Conservation (phyloP, 2,113 vertebrate species). For the Thalassoma bifasciatum region DNA sequence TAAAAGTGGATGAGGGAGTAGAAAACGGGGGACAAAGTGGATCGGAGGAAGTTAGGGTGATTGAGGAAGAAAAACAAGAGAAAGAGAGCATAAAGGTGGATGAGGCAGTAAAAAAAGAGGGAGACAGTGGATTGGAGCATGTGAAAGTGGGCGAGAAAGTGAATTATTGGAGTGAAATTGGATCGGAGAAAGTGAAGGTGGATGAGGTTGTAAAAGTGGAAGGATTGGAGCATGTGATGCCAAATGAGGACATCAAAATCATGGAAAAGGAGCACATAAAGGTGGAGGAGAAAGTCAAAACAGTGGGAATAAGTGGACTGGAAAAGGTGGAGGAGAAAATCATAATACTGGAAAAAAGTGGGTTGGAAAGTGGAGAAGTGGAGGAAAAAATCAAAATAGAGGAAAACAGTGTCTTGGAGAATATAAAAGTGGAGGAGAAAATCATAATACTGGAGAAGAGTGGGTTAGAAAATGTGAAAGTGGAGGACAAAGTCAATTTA, state of each 20-base stretch:
- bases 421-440: not conserved
- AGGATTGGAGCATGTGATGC: too few relatives aligned
- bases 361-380: not conserved
- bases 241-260: too few relatives aligned
- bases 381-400: not conserved
- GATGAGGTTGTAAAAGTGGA: not conserved
- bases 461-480: not conserved
- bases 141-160: not conserved
- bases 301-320: not conserved
- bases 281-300: too few relatives aligned
- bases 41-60: not conserved
- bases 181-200: not conserved
- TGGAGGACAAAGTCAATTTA: not conserved
- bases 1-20: not conserved
- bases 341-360: not conserved
- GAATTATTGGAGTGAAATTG: not conserved
- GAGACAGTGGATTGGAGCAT: not conserved
- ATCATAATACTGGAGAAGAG: not conserved
- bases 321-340: conserved; percentile 1
- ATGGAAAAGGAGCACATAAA: too few relatives aligned
- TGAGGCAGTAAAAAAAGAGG: not conserved
- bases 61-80: not conserved
- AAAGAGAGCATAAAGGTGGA: not conserved
- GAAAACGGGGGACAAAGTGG: not conserved
- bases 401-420: not conserved